phyloP scores from a whole-genome alignment of 2,888 invertebrate genomes.

The Willowsia nigromaculata region DNA sequence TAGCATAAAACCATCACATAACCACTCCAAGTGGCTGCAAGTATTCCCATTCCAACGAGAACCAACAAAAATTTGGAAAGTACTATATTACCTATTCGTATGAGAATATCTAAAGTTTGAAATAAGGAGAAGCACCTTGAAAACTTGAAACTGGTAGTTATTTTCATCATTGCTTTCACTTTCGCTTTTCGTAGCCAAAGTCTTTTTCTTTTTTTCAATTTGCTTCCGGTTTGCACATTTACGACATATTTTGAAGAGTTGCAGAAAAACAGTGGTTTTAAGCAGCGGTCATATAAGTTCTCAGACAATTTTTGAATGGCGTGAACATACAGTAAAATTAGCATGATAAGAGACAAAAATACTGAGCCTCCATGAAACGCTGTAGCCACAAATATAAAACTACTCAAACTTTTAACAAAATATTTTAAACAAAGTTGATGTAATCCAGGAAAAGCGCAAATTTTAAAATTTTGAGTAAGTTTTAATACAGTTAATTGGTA shows the following conservation, averaged over 20 bases:
- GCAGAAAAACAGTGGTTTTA: background rate
- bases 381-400: background rate
- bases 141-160: background rate
- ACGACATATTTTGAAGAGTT: background rate
- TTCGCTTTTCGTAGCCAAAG: background rate
- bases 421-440: background rate
- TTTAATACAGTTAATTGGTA: background rate
- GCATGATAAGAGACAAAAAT: background rate
- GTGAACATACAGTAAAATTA: background rate
- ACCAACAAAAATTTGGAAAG: background rate
- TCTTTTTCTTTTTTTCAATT: background rate
- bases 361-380: background rate
- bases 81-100: background rate
- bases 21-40: background rate
- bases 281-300: background rate
- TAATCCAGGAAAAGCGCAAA: background rate
- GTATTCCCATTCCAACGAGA: slow-evolving; percentile 1
- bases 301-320: background rate
- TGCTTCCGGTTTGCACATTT: background rate
- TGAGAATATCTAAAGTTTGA: background rate
- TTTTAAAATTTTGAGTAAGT: background rate
- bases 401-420: background rate
- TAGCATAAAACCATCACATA: slow-evolving; percentile 9
- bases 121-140: background rate
- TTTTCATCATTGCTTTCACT: background rate